phyloP scores from a whole-genome alignment of 2,113 vertebrate species.

The Plecturocebus donacophilus region DNA sequence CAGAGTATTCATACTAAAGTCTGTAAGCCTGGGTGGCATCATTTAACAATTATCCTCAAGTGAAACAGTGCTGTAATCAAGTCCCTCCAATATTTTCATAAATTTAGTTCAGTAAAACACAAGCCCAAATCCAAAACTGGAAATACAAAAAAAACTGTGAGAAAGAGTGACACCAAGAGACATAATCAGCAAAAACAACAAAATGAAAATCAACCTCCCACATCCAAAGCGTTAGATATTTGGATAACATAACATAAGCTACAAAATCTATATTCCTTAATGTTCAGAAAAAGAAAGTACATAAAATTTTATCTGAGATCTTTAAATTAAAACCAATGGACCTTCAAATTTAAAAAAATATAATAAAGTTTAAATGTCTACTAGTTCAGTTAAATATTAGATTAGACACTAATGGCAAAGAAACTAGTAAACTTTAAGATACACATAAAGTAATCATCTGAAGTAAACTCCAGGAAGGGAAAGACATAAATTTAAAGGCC shows the following conservation, averaged over 20 bases:
- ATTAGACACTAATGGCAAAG: too few species aligned
- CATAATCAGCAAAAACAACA: not conserved
- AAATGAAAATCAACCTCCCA: not conserved
- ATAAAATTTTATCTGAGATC: too few species aligned
- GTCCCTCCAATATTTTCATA: not conserved
- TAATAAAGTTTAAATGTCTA: too few species aligned
- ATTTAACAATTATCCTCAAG: not conserved
- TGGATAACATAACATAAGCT: not conserved
- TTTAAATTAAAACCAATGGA: too few species aligned
- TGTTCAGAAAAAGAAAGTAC: too few species aligned
- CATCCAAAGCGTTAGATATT: not conserved
- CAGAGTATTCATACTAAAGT: not conserved
- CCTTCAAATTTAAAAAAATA: too few species aligned
- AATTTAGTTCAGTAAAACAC: not conserved
- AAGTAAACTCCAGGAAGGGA: too few species aligned
- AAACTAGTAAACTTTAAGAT: too few species aligned
- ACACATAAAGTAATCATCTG: too few species aligned
- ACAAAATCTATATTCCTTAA: too few species aligned
- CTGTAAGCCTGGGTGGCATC: not conserved
- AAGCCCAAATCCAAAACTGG: not conserved
- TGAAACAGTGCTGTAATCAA: not conserved
- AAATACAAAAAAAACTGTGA: not conserved
- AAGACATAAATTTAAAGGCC: too few species aligned
- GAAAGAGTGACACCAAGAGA: not conserved
- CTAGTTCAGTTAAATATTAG: too few species aligned